Conservation (phyloP, 2,888 invertebrate species). For the Sericinus montela region DNA sequence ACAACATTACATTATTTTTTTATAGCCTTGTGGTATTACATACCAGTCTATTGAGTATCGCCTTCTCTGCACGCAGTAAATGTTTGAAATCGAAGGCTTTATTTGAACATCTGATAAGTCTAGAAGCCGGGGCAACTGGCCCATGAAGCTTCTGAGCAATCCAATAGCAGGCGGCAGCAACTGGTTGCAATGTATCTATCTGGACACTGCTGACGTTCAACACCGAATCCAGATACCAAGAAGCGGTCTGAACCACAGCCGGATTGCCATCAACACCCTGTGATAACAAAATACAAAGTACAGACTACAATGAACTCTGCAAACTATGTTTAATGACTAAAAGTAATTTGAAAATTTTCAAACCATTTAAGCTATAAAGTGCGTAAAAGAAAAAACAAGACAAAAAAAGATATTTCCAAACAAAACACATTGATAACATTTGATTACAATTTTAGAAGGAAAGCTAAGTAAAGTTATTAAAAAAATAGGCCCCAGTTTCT, state of each 20-base stretch:
- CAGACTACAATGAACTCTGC: too few relatives aligned
- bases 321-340: too few relatives aligned
- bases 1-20: too few relatives aligned
- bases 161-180: conserved; percentile 62
- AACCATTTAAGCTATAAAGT: too few relatives aligned
- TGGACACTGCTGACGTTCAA: conserved; percentile 33
- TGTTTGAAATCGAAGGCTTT: conserved; percentile 38
- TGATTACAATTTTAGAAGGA: too few relatives aligned
- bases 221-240: conserved; percentile 57
- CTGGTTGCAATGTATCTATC: conserved; percentile 47
- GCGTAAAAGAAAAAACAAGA: too few relatives aligned
- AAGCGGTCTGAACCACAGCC: conserved; percentile 48
- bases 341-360: too few relatives aligned
- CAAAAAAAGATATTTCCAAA: too few relatives aligned
- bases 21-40: conserved; percentile 17
- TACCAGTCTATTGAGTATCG: conserved; percentile 47
- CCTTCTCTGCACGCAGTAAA: conserved; percentile 44
- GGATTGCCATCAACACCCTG: conserved; percentile 51
- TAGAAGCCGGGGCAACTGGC: conserved; percentile 30
- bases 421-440: too few relatives aligned
- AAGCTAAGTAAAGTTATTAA: too few relatives aligned
- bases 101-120: conserved; percentile 40
- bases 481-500: too few relatives aligned
- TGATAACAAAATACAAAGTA: neutral
- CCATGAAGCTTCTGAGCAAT: conserved; percentile 57